Evolutionary conservation across 2,888 invertebrate species (phyloP).

Genomic region (Ptychoptera albimana): DNA sequence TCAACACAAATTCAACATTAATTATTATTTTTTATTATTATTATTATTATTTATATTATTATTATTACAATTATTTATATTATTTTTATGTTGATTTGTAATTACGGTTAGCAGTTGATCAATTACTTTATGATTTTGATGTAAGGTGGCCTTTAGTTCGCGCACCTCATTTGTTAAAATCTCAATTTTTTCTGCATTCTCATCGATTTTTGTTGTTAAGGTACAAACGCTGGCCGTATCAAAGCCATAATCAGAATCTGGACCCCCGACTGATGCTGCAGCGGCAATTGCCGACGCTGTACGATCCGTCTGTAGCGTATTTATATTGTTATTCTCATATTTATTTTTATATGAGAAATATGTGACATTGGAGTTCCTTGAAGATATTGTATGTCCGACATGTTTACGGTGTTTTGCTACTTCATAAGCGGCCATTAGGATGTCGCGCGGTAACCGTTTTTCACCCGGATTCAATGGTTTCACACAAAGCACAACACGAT

Average conservation of each 20-base stretch:
- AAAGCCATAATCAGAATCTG: conserved; percentile 37
- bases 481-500: conserved; percentile 65
- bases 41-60: background rate
- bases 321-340: conserved; percentile 42
- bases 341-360: conserved; percentile 46
- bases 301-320: background rate
- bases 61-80: conserved; percentile 21
- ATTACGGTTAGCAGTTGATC: conserved; percentile 30
- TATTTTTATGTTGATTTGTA: conserved; percentile 28
- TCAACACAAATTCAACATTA: too few relatives aligned
- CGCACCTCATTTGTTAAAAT: conserved; percentile 49
- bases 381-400: conserved; percentile 50
- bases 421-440: conserved; percentile 65
- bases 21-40: too few relatives aligned
- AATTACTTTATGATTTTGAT: conserved; percentile 32
- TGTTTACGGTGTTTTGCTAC: conserved; percentile 62
- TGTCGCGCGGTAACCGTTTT: conserved; percentile 60
- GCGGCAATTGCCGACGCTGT: background rate
- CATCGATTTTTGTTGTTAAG: conserved; percentile 47
- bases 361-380: conserved; percentile 44
- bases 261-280: conserved; percentile 18
- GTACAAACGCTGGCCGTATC: conserved; percentile 38
- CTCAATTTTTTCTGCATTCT: conserved; percentile 49
- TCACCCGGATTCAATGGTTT: conserved; percentile 72
- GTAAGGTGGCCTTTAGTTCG: conserved; percentile 42